Percentiles rank a stretch among this genome's conserved stretches.
phyloP scores from a whole-genome alignment of 1,140 invertebrate genomes.

The Babylonia areolata region DNA sequence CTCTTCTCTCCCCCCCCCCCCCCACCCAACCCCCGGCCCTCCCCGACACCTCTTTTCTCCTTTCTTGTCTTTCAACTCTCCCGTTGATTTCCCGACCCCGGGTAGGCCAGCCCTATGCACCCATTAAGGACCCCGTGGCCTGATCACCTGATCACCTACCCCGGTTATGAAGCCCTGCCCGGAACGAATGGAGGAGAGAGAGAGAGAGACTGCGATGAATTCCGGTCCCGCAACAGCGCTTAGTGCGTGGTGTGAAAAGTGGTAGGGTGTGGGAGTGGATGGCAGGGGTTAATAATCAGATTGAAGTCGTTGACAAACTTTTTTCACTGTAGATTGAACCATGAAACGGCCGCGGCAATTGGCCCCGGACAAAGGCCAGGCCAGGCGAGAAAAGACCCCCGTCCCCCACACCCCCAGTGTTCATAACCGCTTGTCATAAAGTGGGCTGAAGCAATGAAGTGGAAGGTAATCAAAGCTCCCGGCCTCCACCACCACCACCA shows the following conservation, averaged over 20 bases:
- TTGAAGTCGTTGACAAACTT: slow-evolving; percentile 23
- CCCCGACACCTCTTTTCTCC: no score
- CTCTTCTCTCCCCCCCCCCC: not conserved
- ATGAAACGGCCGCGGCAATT: not conserved
- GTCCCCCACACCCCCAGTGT: no score
- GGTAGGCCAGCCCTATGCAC: no score
- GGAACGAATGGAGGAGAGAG: not conserved
- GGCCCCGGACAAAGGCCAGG: not conserved
- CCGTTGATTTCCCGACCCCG: not conserved
- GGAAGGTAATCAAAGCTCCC: not conserved
- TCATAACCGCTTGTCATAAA: slow-evolving; percentile 38
- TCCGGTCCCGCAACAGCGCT: not conserved
- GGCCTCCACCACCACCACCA: not conserved
- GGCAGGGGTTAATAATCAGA: slow-evolving; percentile 4
- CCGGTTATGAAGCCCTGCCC: no score
- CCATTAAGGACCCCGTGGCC: not conserved
- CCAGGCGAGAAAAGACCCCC: not conserved
- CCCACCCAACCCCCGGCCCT: no score
- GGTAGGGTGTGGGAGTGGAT: no score
- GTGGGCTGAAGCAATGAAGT: slow-evolving; percentile 4
- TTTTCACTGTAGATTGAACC: not conserved
- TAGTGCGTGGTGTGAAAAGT: no score
- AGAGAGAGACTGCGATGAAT: no score
- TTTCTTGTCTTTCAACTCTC: no score
- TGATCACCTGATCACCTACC: no score